phyloP scores from a whole-genome alignment of 2,888 invertebrate genomes.

The Parascotia fuliginaria region DNA sequence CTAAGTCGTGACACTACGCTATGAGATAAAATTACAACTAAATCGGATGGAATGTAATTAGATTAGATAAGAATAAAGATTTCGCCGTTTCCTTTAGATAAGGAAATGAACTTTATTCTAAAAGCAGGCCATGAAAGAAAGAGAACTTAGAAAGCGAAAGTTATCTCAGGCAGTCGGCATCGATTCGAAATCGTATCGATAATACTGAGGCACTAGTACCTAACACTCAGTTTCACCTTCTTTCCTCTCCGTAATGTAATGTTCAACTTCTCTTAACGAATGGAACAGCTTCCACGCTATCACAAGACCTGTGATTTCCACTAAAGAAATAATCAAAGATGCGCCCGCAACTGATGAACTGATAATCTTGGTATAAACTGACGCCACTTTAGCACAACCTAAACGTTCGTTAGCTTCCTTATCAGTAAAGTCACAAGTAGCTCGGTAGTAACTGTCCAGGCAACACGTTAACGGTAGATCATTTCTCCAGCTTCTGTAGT shows the following conservation, averaged over 20 bases:
- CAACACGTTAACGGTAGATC: slow-evolving; percentile 78
- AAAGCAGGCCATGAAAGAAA: slow-evolving; percentile 38
- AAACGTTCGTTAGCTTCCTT: slow-evolving; percentile 80
- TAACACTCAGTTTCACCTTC: slow-evolving; percentile 82
- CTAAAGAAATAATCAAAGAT: slow-evolving; percentile 68
- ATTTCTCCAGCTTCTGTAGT: slow-evolving; percentile 79
- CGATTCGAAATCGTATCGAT: slow-evolving; percentile 40
- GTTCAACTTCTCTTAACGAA: slow-evolving; percentile 75
- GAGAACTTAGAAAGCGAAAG: slow-evolving; percentile 44
- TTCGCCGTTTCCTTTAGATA: slow-evolving; percentile 60
- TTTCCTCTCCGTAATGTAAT: slow-evolving; percentile 77
- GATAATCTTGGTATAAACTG: slow-evolving; percentile 81
- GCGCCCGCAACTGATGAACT: slow-evolving; percentile 78
- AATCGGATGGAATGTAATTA: slow-evolving; percentile 48
- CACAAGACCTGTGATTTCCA: slow-evolving; percentile 71
- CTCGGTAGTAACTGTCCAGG: slow-evolving; percentile 74
- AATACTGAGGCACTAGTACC: slow-evolving; percentile 51
- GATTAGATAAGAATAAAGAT: slow-evolving; percentile 53
- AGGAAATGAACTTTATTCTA: slow-evolving; percentile 70
- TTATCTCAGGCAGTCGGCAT: slow-evolving; percentile 44
- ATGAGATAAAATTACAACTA: slow-evolving; percentile 43
- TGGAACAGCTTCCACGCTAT: slow-evolving; percentile 77
- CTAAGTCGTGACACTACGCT: slow-evolving; percentile 54
- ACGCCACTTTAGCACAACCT: slow-evolving; percentile 80
- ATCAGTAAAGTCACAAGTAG: slow-evolving; percentile 78